Evolutionary conservation across 2,888 invertebrate genomes (phyloP).

Genomic region (Gryllus longicercus): DNA sequence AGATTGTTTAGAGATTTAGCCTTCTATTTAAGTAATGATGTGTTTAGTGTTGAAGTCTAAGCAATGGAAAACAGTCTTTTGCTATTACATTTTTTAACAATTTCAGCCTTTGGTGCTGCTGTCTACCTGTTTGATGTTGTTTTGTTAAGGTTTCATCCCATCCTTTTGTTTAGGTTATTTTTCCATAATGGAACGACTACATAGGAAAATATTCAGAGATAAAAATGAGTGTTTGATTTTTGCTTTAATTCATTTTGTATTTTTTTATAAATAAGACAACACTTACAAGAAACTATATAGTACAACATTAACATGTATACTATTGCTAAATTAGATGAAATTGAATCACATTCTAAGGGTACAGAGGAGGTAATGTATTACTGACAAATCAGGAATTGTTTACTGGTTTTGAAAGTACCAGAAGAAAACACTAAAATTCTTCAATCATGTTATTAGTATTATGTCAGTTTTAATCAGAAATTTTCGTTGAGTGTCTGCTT

Average conservation of each 20-base stretch:
- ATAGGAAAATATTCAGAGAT: no score
- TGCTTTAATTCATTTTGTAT: neutral
- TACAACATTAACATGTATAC: neutral
- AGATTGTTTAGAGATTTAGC: no score
- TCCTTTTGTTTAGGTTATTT: no score
- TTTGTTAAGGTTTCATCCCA: no score
- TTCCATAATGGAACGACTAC: no score
- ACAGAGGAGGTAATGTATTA: neutral
- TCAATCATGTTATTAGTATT: neutral
- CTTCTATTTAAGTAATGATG: no score
- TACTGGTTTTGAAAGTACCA: neutral
- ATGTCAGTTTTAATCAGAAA: neutral
- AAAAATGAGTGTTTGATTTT: no score
- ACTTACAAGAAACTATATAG: neutral
- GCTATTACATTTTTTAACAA: no score
- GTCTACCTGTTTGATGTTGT: no score
- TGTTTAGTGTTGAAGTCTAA: no score
- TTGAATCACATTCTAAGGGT: neutral
- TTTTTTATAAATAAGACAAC: conserved; percentile 10
- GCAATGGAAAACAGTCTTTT: no score
- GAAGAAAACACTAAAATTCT: neutral
- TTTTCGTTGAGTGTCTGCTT: neutral
- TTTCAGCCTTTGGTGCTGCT: no score
- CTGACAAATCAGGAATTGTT: neutral
- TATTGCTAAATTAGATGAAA: neutral